Evolutionary conservation across 2,113 vertebrate genomes (phyloP).

Genomic region (Scomber japonicus): DNA sequence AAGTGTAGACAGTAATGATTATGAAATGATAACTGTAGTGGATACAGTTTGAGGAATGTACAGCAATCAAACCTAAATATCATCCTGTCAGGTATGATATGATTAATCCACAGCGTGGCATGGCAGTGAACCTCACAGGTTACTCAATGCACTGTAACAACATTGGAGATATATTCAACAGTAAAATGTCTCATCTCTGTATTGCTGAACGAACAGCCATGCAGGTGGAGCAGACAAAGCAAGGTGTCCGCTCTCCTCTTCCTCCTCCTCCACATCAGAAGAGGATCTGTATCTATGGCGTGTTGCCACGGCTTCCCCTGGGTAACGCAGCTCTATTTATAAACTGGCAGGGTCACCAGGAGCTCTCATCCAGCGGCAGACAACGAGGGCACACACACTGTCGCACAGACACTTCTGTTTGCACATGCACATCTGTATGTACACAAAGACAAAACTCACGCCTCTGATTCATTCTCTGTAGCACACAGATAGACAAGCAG

Average conservation of each 20-base stretch:
- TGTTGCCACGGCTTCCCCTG: slow-evolving; percentile 78
- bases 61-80: slow-evolving; percentile 26
- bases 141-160: slow-evolving; percentile 9
- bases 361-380: slow-evolving; percentile 60
- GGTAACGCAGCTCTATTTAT: slow-evolving; percentile 81
- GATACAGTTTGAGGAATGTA: slow-evolving; percentile 57
- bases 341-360: slow-evolving; percentile 68
- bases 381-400: slow-evolving; percentile 29
- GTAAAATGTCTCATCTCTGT: slow-evolving; percentile 42
- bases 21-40: slow-evolving; percentile 31
- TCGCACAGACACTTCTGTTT: neutral
- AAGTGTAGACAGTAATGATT: slow-evolving; percentile 52
- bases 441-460: neutral
- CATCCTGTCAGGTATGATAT: slow-evolving; percentile 27
- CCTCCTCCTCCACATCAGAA: slow-evolving; percentile 60
- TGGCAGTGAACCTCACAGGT: slow-evolving; percentile 49
- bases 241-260: slow-evolving; percentile 44
- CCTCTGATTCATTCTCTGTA: neutral
- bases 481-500: slow-evolving; percentile 13
- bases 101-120: slow-evolving; percentile 35
- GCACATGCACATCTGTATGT: slow-evolving; percentile 26
- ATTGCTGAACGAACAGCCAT: slow-evolving; percentile 42
- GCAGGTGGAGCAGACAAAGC: slow-evolving; percentile 69
- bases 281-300: slow-evolving; percentile 74
- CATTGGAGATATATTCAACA: slow-evolving; percentile 20